A percentile compares a stretch with the other conserved stretches of the same genome.
phyloP scores from a whole-genome alignment of 2,113 vertebrate species.

The Rousettus leschenaultii region DNA sequence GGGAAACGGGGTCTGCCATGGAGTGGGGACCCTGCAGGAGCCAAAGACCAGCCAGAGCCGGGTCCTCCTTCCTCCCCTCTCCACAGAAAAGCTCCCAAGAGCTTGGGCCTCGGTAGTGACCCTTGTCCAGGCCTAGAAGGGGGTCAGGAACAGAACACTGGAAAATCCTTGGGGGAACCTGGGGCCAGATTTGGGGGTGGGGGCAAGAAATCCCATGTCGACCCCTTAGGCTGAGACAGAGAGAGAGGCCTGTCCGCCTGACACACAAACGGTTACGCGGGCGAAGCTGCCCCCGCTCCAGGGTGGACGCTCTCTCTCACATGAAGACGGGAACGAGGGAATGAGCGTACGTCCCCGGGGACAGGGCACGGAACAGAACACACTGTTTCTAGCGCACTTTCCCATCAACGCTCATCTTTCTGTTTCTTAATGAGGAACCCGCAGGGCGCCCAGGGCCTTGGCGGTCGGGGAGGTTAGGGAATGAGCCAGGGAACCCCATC shows the following conservation, averaged over 20 bases:
- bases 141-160: not conserved
- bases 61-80: not conserved
- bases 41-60: not conserved
- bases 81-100: not conserved
- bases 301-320: not conserved
- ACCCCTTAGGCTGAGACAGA: not conserved
- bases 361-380: slow-evolving; percentile 50
- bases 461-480: not conserved
- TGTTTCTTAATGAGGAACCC: slow-evolving; percentile 47
- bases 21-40: rapidly evolving
- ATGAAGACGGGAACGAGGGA: slow-evolving; percentile 33
- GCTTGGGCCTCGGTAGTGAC: not conserved
- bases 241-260: not conserved
- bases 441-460: not conserved
- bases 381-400: slow-evolving; percentile 37
- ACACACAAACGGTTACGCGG: not conserved
- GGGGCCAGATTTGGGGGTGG: not conserved
- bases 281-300: not conserved
- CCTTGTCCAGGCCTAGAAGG: not conserved
- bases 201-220: not conserved
- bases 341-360: slow-evolving; percentile 18
- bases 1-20: not conserved
- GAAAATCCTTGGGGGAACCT: not conserved
- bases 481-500: slow-evolving; percentile 14
- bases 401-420: slow-evolving; percentile 12